A percentile compares a stretch with the other conserved stretches of the same genome.
These are phyloP conservation scores for Drosophila neonasuta DNA, from an alignment of 2,888 invertebrate genomes.

Conservation along the genomic window DNA sequence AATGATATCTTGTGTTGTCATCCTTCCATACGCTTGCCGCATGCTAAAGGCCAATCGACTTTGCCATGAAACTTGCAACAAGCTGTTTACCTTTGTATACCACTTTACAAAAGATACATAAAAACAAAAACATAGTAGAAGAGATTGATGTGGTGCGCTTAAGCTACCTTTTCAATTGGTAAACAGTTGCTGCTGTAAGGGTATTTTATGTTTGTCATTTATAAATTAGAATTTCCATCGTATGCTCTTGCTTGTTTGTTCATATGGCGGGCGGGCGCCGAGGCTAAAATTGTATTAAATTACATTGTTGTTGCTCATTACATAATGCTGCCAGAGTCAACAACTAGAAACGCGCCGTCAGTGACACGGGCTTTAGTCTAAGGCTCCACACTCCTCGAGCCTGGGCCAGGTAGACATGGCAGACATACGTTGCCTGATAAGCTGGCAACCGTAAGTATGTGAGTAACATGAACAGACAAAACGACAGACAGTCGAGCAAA, in stretches of 20 bases:
- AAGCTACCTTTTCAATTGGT: background rate
- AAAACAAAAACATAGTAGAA: background rate
- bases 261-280: constrained; percentile 23
- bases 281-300: constrained; percentile 75
- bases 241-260: constrained; percentile 24
- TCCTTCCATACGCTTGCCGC: constrained; percentile 13
- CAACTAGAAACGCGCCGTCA: constrained; percentile 54
- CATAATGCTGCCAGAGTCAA: constrained; percentile 69
- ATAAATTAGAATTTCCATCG: background rate
- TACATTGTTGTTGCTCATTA: constrained; percentile 75
- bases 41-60: background rate
- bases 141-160: background rate
- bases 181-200: constrained; percentile 10
- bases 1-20: constrained; percentile 65
- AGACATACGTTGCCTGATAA: constrained; percentile 32
- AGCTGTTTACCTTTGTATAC: background rate
- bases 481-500: constrained; percentile 5
- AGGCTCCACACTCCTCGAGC: background rate
- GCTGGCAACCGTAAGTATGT: constrained; percentile 27
- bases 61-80: constrained; percentile 5
- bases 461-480: constrained; percentile 25
- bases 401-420: background rate
- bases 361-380: constrained; percentile 13
- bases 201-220: constrained; percentile 25
- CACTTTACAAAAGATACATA: background rate